Evolutionary conservation across 2,113 vertebrate genomes (phyloP).

Genomic region (Cololabis saira): DNA sequence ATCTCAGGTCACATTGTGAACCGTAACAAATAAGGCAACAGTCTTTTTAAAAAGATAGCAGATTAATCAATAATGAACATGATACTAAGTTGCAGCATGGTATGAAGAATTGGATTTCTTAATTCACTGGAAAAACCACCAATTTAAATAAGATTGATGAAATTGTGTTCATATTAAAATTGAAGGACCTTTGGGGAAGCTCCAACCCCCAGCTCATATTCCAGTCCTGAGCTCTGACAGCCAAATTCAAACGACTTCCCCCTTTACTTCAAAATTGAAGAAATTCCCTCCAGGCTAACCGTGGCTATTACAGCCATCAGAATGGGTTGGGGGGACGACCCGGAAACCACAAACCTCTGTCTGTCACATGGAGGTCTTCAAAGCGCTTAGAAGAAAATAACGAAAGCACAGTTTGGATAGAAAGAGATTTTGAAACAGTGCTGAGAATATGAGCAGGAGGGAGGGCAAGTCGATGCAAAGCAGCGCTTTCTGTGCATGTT

Average conservation of each 20-base stretch:
- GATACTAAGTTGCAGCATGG: not conserved
- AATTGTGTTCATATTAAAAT: too few species aligned
- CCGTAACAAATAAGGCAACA: not conserved
- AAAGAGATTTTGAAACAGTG: slow-evolving; percentile 5
- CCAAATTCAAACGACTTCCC: slow-evolving; percentile 11
- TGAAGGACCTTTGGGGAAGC: not conserved
- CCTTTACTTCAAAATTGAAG: not conserved
- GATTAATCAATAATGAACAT: not conserved
- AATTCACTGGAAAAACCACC: too few species aligned
- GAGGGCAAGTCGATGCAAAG: slow-evolving; percentile 21
- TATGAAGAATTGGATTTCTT: not conserved
- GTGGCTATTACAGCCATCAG: not conserved
- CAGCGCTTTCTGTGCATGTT: slow-evolving; percentile 17
- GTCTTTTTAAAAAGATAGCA: not conserved
- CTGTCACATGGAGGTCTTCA: not conserved
- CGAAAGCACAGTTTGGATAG: slow-evolving; percentile 4
- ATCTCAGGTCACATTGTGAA: too few species aligned
- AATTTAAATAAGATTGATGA: too few species aligned
- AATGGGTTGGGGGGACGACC: slow-evolving; percentile 4
- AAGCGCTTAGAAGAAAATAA: not conserved
- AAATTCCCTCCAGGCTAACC: not conserved
- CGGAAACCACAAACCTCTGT: not conserved
- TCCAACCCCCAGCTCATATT: not conserved
- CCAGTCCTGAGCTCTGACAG: slow-evolving; percentile 1
- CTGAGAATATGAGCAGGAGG: slow-evolving; percentile 18